Conservation (phyloP, 2,888 invertebrate genomes). For the Metallyticus violacea region DNA sequence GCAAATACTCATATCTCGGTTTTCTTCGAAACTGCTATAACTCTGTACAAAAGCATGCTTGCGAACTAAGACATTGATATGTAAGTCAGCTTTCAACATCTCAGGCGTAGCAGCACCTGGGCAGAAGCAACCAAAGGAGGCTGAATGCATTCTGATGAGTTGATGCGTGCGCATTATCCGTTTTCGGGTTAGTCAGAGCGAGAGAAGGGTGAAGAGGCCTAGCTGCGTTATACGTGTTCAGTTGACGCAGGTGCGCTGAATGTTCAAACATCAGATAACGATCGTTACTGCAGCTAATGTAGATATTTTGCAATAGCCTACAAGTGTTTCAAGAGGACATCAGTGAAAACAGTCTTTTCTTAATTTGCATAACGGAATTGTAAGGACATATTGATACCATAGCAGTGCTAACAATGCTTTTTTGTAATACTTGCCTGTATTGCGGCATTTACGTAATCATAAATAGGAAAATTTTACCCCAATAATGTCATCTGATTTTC, state of each 20-base stretch:
- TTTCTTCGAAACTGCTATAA: not conserved
- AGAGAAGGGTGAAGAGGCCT: not conserved
- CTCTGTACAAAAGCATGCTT: not conserved
- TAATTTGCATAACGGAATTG: too few species aligned
- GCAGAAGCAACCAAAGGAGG: not conserved
- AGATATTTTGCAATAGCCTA: too few species aligned
- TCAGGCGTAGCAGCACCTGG: not conserved
- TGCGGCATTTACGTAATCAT: too few species aligned
- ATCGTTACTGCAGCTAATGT: not conserved
- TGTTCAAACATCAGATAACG: not conserved
- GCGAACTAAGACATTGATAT: not conserved
- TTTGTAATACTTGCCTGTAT: too few species aligned
- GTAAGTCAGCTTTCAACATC: not conserved
- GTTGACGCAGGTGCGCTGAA: not conserved
- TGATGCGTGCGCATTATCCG: not conserved
- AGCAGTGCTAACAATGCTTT: too few species aligned
- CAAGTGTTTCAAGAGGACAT: too few species aligned
- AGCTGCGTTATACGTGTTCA: not conserved
- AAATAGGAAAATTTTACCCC: too few species aligned
- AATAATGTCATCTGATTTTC: too few species aligned
- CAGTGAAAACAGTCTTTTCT: too few species aligned
- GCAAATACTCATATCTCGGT: too few species aligned
- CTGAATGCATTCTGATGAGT: not conserved
- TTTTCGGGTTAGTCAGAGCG: not conserved
- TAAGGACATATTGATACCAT: too few species aligned